Base-by-base conservation (phyloP, 2,113 vertebrate species). In the Neolamprologus devosi region DNA sequence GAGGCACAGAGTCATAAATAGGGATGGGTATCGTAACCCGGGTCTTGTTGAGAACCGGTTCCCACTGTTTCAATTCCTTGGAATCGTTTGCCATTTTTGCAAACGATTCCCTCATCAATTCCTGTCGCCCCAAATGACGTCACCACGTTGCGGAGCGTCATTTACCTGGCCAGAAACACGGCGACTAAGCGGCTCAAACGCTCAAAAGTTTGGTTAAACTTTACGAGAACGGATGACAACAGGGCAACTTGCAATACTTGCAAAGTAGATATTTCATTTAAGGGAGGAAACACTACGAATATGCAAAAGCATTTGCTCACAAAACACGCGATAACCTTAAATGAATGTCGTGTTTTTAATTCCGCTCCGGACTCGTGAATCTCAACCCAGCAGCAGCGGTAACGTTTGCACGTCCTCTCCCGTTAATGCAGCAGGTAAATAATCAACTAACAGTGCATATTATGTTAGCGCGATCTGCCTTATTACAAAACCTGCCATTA, bases 271-370 rank as follows among this genome's bases (percentile, higher is more conserved):
- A 28, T 2, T 0, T 57, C 0, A 57, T 28, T 28, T 57, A 57
- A 58, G 0, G 55, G 8, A 58, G 13, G 13, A 58, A 58, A 58
- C 55, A 3, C 55, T 28, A 28, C 2, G 0, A 28, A 28, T 57
- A 9, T 57, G 2, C 55, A 58, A 58, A 16, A 58, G 55, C 55
- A 57, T 57, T 57, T 57, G 7, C 13, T 57, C 23, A 57, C 55
- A 57, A 57, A 57, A 16, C 55, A 3, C 7, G 0, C 0, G 4
- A 28, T 57, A 0, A 57, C 23, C 55, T 57, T 28, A 2, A 57
- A 57, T 3, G 4, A 57, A 57, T 28, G 55, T 57, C 0, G 0
- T 28, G 23, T 57, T 57, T 14, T 57, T 26, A 57, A 57, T 57
- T 26, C 7, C 0, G 7, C 54, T 57, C 23, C 3, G n/a, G 51